Evolutionary conservation across 35 echinoderm and acorn worm species (phyloP).

Genomic region (Nesometra sesokonis): DNA sequence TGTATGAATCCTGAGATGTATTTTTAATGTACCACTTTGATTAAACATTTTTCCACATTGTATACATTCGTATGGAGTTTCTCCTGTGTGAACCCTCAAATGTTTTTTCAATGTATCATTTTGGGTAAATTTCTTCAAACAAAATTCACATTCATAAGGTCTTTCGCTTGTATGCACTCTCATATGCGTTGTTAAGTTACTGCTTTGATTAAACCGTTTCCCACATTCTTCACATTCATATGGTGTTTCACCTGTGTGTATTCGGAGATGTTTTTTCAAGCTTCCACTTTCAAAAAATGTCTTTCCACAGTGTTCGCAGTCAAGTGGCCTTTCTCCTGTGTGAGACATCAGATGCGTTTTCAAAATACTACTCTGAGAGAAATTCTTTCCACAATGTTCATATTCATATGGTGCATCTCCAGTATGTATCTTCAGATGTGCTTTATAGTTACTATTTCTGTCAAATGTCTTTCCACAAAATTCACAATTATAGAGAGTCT

Average conservation of each 20-base stretch:
- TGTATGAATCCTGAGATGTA: not conserved
- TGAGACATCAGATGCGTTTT: not conserved
- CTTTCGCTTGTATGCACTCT: not conserved
- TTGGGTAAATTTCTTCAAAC: not conserved
- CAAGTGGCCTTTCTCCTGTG: not conserved
- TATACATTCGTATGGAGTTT: not conserved
- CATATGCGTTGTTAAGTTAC: not conserved
- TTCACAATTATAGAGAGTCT: not conserved
- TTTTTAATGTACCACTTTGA: not conserved
- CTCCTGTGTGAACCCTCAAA: constrained; percentile 17
- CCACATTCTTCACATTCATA: not conserved
- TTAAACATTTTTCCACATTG: not conserved
- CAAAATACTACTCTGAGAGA: not conserved
- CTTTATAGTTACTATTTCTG: constrained; percentile 14
- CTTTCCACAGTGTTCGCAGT: not conserved
- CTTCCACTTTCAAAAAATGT: not conserved
- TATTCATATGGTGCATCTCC: constrained; percentile 5
- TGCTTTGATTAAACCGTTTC: not conserved
- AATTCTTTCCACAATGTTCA: not conserved
- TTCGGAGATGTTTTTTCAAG: not conserved
- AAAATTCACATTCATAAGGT: not conserved
- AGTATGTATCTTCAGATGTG: constrained; percentile 18
- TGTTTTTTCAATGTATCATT: constrained; percentile 20
- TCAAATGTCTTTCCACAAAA: not conserved
- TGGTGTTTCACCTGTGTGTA: not conserved